Percentiles rank a stretch among this genome's conserved stretches.
Evolutionary conservation across 1,140 invertebrate species (phyloP).

Genomic region (Ptiloglossa arizonensis): DNA sequence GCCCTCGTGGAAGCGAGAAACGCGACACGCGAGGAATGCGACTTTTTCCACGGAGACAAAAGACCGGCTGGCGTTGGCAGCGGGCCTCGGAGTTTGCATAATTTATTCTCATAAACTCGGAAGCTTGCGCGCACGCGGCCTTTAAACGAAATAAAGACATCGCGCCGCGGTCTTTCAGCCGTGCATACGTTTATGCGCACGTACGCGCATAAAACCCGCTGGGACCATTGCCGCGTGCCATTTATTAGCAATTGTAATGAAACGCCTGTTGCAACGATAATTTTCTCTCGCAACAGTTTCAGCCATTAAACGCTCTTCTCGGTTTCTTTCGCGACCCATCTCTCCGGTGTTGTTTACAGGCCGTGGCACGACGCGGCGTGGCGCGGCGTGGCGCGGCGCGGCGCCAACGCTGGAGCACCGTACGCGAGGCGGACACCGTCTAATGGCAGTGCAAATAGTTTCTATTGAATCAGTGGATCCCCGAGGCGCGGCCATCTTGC

Average conservation of each 20-base stretch:
- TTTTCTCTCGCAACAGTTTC: constrained; percentile 43
- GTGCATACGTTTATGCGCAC: constrained; percentile 25
- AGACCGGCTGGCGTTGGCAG: constrained; percentile 13
- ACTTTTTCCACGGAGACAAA: constrained; percentile 14
- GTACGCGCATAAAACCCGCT: constrained; percentile 37
- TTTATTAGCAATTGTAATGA: constrained; percentile 55
- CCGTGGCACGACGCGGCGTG: too few species aligned
- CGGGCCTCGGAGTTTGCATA: constrained; percentile 41
- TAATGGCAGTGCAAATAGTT: constrained; percentile 79
- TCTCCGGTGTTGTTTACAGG: constrained; percentile 46
- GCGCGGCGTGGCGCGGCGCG: too few species aligned
- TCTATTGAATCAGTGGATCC: constrained; percentile 79
- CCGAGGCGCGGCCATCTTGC: constrained; percentile 67
- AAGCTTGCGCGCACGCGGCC: constrained; percentile 34
- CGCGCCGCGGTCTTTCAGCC: constrained; percentile 18
- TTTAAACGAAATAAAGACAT: constrained; percentile 48
- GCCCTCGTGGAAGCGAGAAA: background rate
- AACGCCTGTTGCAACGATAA: constrained; percentile 56
- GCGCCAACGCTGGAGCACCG: constrained; percentile 28
- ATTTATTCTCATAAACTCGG: constrained; percentile 54
- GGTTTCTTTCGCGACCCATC: background rate
- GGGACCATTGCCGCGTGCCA: constrained; percentile 36
- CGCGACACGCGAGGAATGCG: constrained; percentile 30
- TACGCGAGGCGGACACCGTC: constrained; percentile 49
- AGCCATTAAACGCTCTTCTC: constrained; percentile 38